These are phyloP conservation scores for Butorides virescens DNA, from an alignment of 2,113 vertebrate genomes.

Conservation along the genomic window DNA sequence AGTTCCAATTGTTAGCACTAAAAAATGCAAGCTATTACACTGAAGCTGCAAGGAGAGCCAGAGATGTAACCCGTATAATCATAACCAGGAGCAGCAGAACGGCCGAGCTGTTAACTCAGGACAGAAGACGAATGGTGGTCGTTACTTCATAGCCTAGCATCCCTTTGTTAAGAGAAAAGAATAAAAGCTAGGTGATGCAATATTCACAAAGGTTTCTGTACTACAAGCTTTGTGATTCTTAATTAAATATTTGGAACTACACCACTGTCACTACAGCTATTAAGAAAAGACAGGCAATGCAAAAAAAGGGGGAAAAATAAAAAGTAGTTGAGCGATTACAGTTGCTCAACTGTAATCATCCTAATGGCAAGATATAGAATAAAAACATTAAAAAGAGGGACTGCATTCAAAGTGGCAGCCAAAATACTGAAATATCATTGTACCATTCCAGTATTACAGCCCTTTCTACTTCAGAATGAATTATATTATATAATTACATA, in stretches of 20 bases:
- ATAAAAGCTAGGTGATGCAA: neutral
- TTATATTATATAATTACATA: neutral
- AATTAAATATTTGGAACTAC: neutral
- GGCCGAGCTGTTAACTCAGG: neutral
- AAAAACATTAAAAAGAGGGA: neutral
- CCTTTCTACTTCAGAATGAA: neutral
- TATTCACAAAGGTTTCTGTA: neutral
- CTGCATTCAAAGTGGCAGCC: neutral
- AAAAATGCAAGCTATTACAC: neutral
- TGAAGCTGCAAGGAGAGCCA: neutral
- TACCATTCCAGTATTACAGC: neutral
- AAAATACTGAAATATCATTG: neutral
- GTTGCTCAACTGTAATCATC: neutral
- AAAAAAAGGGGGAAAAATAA: neutral
- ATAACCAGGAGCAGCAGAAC: neutral
- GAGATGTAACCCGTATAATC: neutral
- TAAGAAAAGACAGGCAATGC: neutral
- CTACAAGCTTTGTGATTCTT: neutral
- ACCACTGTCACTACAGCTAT: neutral
- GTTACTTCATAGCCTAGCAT: neutral
- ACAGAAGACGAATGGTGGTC: neutral
- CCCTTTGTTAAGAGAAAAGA: accelerated
- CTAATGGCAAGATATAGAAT: neutral
- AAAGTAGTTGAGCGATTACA: neutral
- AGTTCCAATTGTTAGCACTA: neutral